Base-by-base conservation (phyloP, 2,113 vertebrate genomes). In the Spheniscus mendiculus region DNA sequence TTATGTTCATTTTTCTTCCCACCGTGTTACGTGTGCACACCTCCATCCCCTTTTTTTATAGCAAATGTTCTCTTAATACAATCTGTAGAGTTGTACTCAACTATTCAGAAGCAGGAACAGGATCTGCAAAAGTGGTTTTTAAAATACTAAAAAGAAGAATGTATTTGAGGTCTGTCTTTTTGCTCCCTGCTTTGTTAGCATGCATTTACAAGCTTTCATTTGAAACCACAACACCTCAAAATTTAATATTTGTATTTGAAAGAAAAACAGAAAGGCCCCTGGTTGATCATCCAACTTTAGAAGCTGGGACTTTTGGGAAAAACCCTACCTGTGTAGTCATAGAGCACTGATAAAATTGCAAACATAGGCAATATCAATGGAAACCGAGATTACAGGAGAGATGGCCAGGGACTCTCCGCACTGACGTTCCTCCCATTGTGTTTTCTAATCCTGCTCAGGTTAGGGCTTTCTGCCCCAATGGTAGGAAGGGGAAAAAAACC, bases 11-110 rank as follows among this genome's bases (percentile, higher is more conserved):
- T 82, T 69, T 82, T 40, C 17, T 62, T 85, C 56, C 38, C 12
- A 3, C 9, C 0, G 0, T 29, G n/a, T 77, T 76, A 32, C 8
- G 3, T 0, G 10, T 34, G 12, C 16, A 17, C 11, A 15, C 27
- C 12, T 66, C 38, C n/a, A 32, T n/a, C 47, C 23, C 11, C 27
- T 76, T 69, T 85, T 76, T 30, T 80, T 65, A 17, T 2, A 80
- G 17, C 18, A 73, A 53, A 73, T 45, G 6, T 52, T 76, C 32
- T 62, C 29, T 49, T 78, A 32, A 50, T 62, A 3, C 29, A 21
- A 30, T 34, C 67, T 3, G 0, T 61, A 23, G 66, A 49, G 45
- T 56, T 91, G 52, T 80, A 45, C 19, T 79, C 9, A 25, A 5
- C 47, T 69, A 21, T 76, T 92, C 50, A 83, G 82, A 80, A 91